A percentile compares a stretch with the other conserved stretches of the same genome.
phyloP scores from a whole-genome alignment of 2,888 invertebrate species.

The Caenorhabditis wallacei region DNA sequence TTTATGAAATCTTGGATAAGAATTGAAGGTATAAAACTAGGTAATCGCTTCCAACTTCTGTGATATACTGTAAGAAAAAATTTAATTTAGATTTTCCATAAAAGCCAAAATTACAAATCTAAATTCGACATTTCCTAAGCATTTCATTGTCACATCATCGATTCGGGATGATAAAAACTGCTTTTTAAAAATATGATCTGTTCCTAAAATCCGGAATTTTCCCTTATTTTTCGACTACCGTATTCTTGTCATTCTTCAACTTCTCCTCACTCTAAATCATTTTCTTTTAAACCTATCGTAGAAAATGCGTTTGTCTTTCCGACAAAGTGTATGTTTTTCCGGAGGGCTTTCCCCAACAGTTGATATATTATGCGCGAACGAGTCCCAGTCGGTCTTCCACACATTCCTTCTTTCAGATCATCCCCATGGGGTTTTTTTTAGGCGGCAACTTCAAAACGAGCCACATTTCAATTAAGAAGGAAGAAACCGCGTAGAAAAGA shows the following conservation, averaged over 20 bases:
- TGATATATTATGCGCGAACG: slow-evolving; percentile 65
- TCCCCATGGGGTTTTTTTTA: slow-evolving; percentile 34
- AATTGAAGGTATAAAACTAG: no score
- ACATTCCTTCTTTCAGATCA: slow-evolving; percentile 18
- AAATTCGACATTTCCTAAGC: no score
- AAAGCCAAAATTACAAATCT: no score
- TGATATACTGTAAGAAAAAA: no score
- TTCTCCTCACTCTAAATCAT: not conserved
- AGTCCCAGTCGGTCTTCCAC: slow-evolving; percentile 34
- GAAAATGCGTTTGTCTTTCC: slow-evolving; percentile 19
- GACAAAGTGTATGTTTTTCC: slow-evolving; percentile 50
- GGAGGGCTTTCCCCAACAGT: slow-evolving; percentile 36
- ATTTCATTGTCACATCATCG: no score
- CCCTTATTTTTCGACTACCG: not conserved
- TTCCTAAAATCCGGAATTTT: not conserved
- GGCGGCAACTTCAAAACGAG: slow-evolving; percentile 61
- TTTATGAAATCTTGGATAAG: no score
- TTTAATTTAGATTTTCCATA: no score
- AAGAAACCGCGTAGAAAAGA: slow-evolving; percentile 18
- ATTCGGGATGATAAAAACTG: no score
- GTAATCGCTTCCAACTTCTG: no score
- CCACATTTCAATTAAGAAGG: slow-evolving; percentile 60
- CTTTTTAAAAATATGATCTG: not conserved
- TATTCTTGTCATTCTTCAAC: not conserved
- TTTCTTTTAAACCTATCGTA: slow-evolving; percentile 6